A percentile compares a stretch with the other conserved stretches of the same genome.
Conservation (phyloP, 2,797 vertebrate species). For the Sebastes itinus region DNA sequence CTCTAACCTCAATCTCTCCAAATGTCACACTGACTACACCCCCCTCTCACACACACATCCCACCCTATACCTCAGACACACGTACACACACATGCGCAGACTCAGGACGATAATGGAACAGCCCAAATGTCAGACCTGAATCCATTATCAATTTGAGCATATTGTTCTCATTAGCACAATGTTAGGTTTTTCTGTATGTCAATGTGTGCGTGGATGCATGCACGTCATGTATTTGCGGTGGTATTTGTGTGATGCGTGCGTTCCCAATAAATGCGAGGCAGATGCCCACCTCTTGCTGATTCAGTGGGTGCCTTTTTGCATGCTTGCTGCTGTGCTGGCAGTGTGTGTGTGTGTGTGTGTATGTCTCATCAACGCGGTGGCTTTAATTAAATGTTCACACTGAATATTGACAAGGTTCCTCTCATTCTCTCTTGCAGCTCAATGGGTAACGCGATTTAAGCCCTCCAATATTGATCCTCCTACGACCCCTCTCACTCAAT, state of each 20-base stretch:
- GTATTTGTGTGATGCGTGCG: constrained; percentile 22
- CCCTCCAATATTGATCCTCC: constrained; percentile 63
- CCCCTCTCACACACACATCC: constrained; percentile 1
- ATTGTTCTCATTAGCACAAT: constrained; percentile 31
- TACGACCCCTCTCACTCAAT: constrained; percentile 46
- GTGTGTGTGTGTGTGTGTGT: constrained; percentile 42
- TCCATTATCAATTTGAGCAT: constrained; percentile 45
- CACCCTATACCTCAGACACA: background rate
- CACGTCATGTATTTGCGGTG: constrained; percentile 3
- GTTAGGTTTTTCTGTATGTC: background rate
- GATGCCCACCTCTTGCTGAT: constrained; percentile 53
- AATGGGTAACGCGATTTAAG: constrained; percentile 66
- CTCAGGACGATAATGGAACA: constrained; percentile 26
- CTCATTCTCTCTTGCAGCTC: constrained; percentile 62
- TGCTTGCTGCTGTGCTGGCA: constrained; percentile 42
- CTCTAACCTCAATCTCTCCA: constrained; percentile 56
- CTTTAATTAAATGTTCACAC: constrained; percentile 78
- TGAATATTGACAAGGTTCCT: constrained; percentile 70
- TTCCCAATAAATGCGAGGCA: constrained; percentile 7
- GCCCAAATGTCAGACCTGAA: constrained; percentile 70
- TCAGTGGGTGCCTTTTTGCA: constrained; percentile 41
- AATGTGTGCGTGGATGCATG: background rate
- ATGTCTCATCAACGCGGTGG: constrained; percentile 55
- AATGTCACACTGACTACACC: constrained; percentile 57
- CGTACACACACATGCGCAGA: constrained; percentile 11